Conservation (phyloP, 2,888 invertebrate genomes). For the Cephus pulcher region DNA sequence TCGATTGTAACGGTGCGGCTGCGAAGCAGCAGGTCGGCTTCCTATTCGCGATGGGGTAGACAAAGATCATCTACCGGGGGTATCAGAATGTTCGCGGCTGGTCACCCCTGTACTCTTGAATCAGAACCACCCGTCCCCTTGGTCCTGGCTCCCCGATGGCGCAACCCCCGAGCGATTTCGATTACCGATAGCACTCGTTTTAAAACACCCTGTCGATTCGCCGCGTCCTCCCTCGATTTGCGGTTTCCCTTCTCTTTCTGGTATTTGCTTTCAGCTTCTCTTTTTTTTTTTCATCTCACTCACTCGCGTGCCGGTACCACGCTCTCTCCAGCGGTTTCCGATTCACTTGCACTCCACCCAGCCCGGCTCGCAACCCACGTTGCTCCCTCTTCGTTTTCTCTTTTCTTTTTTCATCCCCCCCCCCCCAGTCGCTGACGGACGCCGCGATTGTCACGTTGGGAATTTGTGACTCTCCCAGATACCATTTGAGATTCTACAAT, state of each 20-base stretch:
- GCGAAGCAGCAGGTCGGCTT: conserved; percentile 20
- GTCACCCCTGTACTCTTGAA: conserved; percentile 52
- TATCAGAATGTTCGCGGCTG: conserved; percentile 56
- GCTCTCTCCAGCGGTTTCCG: too few relatives aligned
- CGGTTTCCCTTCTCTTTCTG: background rate
- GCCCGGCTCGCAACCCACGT: too few relatives aligned
- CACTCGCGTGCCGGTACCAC: conserved; percentile 8
- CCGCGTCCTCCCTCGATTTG: background rate
- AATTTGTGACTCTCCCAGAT: conserved; percentile 33
- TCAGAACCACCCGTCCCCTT: conserved; percentile 24
- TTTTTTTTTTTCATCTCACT: too few relatives aligned
- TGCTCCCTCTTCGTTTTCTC: too few relatives aligned
- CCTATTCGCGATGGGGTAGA: conserved; percentile 41
- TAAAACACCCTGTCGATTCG: conserved; percentile 13
- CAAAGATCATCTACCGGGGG: conserved; percentile 42
- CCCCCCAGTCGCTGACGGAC: conserved; percentile 45
- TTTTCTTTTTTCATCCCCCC: conserved; percentile 19
- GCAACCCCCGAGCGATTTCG: conserved; percentile 56
- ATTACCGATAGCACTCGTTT: conserved; percentile 61
- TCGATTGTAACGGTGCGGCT: background rate
- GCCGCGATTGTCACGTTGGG: conserved; percentile 46
- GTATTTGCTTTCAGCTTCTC: conserved; percentile 44
- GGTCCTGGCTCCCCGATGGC: background rate
- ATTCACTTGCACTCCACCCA: too few relatives aligned
- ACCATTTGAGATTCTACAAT: conserved; percentile 42